Evolutionary conservation across 1,140 invertebrate genomes (phyloP), one percentile per base, ranked within the genome.

Genomic region (Pseudomyrmex gracilis): DNA sequence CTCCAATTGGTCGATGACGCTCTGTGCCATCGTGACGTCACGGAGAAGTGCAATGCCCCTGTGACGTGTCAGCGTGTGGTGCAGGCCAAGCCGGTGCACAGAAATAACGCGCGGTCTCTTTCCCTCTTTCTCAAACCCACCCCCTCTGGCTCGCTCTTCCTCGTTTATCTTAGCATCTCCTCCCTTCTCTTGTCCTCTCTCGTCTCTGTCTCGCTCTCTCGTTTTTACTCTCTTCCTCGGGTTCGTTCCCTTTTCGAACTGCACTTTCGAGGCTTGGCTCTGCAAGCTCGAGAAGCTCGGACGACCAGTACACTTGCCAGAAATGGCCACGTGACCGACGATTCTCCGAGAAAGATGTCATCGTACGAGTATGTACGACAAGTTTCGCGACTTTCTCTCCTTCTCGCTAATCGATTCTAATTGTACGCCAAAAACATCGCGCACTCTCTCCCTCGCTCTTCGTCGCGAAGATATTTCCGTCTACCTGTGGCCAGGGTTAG

Each of bases 1-100:
- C 85, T 92, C 91, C 90, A 91, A 94, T 93, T 93, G 92, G 93
- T 94, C 93, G 93, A 94, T 94, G 93, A 93, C 92, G 93, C 88
- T 34, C 34, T 92, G 85, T 90, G 87, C 89, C 90, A 85, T 84
- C 87, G 90, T 94, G 92, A 94, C 93, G 93, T 94, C 92, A 94
- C 87, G 73, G 66, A 34, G 58, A 88, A 93, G 93, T 93, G 91
- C 93, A 93, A 92, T 93, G 93, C 92, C 89, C 90, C 85, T 87
- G 89, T 93, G 92, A 93, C 93, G 93, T 93, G 91, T 88, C 60
- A 84, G 82, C 85, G 85, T 80, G 85, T 85, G 83, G 87, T 86
- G 82, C 86, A 89, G 87, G 90, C 87, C 87, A 83, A 87, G 78
- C 83, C 34, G 68, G 70, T 85, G 90, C 85, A 90, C 90, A 89